Conservation (phyloP, 1,140 invertebrate genomes). For the Aphelinus atriplicis region DNA sequence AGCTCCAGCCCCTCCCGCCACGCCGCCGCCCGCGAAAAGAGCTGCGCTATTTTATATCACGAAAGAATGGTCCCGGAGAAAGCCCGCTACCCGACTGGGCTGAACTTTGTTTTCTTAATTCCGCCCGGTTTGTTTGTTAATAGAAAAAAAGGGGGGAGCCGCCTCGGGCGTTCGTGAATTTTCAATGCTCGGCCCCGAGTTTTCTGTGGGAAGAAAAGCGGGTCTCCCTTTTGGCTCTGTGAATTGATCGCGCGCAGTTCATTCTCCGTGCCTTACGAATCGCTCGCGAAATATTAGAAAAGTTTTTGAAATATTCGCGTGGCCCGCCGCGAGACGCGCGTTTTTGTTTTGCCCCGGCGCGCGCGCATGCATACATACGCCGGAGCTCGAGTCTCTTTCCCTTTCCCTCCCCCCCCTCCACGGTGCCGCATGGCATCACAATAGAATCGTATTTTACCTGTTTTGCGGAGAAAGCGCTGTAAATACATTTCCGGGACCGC, state of each 20-base stretch:
- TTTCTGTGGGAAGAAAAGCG: background rate
- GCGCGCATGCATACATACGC: background rate
- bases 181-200: background rate
- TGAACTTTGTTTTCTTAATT: background rate
- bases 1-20: background rate
- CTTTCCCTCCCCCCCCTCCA: background rate
- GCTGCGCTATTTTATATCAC: background rate
- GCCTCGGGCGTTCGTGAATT: conserved; percentile 1
- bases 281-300: conserved; percentile 39
- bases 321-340: background rate
- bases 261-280: conserved; percentile 7
- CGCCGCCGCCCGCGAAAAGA: background rate
- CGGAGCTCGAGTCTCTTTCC: background rate
- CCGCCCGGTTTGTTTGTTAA: background rate
- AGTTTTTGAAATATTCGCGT: conserved; percentile 38
- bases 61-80: background rate
- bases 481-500: conserved; percentile 14
- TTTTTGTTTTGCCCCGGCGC: conserved; percentile 8
- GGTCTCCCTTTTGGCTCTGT: background rate
- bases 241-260: background rate
- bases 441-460: conserved; percentile 27
- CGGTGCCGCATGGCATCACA: background rate
- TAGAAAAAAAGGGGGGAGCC: background rate
- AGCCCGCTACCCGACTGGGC: background rate
- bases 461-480: conserved; percentile 8